A percentile compares a stretch with the other conserved stretches of the same genome.
Conservation (phyloP, 2,113 vertebrate species). For the Ellobius talpinus region DNA sequence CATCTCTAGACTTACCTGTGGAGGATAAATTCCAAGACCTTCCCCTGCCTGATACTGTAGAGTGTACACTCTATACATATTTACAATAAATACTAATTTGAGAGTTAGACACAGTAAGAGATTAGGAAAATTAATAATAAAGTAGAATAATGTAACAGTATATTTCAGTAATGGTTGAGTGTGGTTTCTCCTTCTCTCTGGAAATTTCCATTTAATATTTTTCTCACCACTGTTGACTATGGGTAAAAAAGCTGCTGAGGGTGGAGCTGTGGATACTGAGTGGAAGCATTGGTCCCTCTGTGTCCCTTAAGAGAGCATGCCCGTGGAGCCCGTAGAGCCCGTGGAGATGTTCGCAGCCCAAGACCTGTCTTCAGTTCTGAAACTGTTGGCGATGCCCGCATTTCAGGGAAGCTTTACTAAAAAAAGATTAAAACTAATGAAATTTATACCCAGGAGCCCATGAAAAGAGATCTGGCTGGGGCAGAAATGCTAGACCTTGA, state of each 20-base stretch:
- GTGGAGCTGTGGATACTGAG: neutral
- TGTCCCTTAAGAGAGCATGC: neutral
- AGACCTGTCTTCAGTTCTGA: neutral
- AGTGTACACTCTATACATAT: too few relatives aligned
- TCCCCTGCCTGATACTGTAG: neutral
- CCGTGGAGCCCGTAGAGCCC: neutral
- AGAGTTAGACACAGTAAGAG: neutral
- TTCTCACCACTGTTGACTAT: neutral
- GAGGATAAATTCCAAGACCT: neutral
- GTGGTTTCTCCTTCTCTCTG: neutral
- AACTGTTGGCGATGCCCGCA: neutral
- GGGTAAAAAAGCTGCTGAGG: neutral
- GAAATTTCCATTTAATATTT: conserved; percentile 47
- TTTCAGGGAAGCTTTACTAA: neutral
- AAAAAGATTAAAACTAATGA: neutral
- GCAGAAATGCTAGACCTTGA: neutral
- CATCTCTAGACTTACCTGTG: neutral
- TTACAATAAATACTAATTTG: neutral
- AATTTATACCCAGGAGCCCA: conserved; percentile 36
- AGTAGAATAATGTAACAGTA: neutral
- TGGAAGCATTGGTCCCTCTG: neutral
- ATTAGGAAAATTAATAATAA: neutral
- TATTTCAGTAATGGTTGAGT: neutral
- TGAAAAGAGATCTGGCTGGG: neutral
- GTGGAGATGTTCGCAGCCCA: neutral